Percentiles rank a stretch among this genome's conserved stretches.
Conservation (phyloP, 2,888 invertebrate genomes). For the Catocala nupta region DNA sequence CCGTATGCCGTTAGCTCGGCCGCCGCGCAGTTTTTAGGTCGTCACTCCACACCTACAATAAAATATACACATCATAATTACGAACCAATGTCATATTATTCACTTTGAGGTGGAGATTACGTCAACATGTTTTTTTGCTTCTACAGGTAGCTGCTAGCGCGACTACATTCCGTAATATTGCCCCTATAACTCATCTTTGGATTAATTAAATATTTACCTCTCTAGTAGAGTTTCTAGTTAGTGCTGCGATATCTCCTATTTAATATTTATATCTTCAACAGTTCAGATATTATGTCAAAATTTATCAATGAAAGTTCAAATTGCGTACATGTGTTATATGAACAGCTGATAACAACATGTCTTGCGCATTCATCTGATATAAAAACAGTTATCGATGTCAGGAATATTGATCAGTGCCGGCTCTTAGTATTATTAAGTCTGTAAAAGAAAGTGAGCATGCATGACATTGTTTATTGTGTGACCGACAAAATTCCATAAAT, state of each 20-base stretch:
- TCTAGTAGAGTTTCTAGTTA: background rate
- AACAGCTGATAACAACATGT: slow-evolving; percentile 23
- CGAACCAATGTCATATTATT: slow-evolving; percentile 34
- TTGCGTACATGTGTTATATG: slow-evolving; percentile 18
- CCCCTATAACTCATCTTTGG: slow-evolving; percentile 6
- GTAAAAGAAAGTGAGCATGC: slow-evolving; percentile 4
- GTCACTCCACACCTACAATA: slow-evolving; percentile 12
- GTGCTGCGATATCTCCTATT: background rate
- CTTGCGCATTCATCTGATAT: slow-evolving; percentile 1
- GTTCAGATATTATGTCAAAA: slow-evolving; percentile 16
- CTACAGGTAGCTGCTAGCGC: slow-evolving; percentile 18
- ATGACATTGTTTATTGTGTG: background rate
- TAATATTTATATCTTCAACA: background rate
- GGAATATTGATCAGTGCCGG: too few relatives aligned
- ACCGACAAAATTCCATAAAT: too few relatives aligned
- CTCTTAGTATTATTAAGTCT: background rate
- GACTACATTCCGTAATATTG: slow-evolving; percentile 14
- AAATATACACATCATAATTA: slow-evolving; percentile 27
- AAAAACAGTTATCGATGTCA: background rate
- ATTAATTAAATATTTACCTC: slow-evolving; percentile 1
- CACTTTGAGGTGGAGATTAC: slow-evolving; percentile 27
- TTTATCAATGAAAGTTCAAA: slow-evolving; percentile 45
- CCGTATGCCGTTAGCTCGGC: slow-evolving; percentile 56
- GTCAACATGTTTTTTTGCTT: slow-evolving; percentile 32
- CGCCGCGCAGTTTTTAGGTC: slow-evolving; percentile 18